Evolutionary conservation across 2,888 invertebrate genomes (phyloP).

Genomic region (Brenthis daphne): DNA sequence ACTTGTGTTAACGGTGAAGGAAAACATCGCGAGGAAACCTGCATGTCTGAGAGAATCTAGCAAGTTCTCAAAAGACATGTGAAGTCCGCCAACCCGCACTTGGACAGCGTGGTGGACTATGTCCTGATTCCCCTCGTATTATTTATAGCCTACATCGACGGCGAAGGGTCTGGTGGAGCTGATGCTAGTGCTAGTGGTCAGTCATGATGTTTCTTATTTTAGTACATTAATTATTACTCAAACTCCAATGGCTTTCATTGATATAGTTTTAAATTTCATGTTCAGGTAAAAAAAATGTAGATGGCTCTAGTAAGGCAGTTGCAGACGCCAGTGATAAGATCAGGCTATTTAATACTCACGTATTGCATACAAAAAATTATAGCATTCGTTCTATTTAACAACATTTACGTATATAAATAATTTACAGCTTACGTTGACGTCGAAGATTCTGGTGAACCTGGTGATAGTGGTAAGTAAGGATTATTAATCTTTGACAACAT

Average conservation of each 20-base stretch:
- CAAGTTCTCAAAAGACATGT: no score
- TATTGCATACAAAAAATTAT: not conserved
- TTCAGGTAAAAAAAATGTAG: constrained; percentile 10
- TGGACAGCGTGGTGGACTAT: no score
- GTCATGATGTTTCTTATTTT: not conserved
- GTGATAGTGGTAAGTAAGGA: not conserved
- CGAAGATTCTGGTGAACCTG: not conserved
- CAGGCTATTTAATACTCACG: not conserved
- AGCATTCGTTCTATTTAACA: no score
- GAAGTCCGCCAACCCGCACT: no score
- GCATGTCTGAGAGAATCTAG: no score
- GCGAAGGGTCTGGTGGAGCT: not conserved
- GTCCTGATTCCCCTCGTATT: no score
- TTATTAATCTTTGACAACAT: not conserved
- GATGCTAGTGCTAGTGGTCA: constrained; percentile 4
- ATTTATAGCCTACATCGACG: not conserved
- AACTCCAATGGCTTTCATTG: no score
- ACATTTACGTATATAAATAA: no score
- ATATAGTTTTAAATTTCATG: not conserved
- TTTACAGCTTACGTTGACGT: not conserved
- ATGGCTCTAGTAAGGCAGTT: not conserved
- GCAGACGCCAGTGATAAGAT: constrained; percentile 7
- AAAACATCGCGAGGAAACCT: no score
- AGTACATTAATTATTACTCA: not conserved
- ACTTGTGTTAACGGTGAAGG: no score